Base-by-base conservation (phyloP, 2,888 invertebrate genomes). In the Caenorhabditis sulstoni region DNA sequence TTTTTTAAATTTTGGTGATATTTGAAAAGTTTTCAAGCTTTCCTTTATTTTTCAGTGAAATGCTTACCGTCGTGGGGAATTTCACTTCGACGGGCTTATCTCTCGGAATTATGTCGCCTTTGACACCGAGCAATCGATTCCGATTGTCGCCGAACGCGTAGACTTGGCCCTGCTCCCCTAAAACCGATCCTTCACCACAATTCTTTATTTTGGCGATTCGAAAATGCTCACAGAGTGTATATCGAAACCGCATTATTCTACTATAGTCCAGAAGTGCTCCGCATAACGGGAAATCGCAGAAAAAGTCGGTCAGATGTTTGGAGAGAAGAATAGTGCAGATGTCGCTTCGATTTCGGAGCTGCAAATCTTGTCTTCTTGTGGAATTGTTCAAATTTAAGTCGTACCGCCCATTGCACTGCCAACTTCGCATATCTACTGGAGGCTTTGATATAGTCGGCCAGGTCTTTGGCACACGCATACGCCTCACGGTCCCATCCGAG, bases 71-170 rank as follows among this genome's bases (percentile, higher is more conserved):
- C 2, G 23, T 23, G 1, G 58, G 58, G 1, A 58, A 16, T 11
- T 58, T 45, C 58, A 58, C 3, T 14, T 45, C n/a, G 22, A 58
- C n/a, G 8, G 58, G 58, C 4, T 29, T 11, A 1, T 58, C 45
- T 12, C 14, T 16, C 14, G 58, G 45, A 8, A 58, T 20, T 16
- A 23, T 29, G 11, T 58, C 29, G 16, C 8, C 22, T 29, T 58
- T 58, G 1, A 58, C 58, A 8, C 58, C 58, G 1, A 58, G 16
- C n/a, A 45, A 1, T 45, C 58, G 22, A n/a, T 58, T 58, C 16
- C 29, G 14, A 16, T 58, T 58, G 58, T 58, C 58, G 20, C 58
- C 58, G 45, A 58, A 58, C 45, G 44, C 58, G 58, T 23, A 58
- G 14, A 58, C 16, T 14, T 58, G 23, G 0, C 58, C 58, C 16